Conservation (phyloP, 2,888 invertebrate genomes). For the Matsumyia berberina region DNA sequence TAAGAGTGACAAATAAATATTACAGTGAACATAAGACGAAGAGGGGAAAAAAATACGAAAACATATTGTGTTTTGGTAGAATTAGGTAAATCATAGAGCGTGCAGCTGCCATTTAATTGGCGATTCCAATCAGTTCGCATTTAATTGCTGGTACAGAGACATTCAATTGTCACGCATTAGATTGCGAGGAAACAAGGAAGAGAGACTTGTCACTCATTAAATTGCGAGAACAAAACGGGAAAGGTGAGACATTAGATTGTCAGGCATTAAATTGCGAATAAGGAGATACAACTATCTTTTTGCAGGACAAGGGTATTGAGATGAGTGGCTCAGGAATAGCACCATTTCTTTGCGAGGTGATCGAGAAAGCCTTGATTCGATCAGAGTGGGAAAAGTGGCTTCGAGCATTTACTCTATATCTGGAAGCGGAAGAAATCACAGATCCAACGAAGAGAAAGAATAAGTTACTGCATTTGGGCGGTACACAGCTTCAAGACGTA, state of each 20-base stretch:
- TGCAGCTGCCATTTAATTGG: too few species aligned
- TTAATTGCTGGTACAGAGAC: not conserved
- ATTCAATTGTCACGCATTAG: constrained; percentile 2
- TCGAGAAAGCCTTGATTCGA: constrained; percentile 19
- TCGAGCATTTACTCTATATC: constrained; percentile 46
- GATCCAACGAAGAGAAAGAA: constrained; percentile 50
- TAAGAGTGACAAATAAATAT: not conserved
- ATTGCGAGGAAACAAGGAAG: constrained; percentile 2
- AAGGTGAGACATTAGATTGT: constrained; percentile 11
- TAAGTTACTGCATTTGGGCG: constrained; percentile 65
- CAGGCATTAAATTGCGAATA: constrained; percentile 16
- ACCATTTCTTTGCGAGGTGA: constrained; percentile 24
- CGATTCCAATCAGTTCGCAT: not conserved
- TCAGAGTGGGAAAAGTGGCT: constrained; percentile 69
- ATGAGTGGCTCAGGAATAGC: constrained; percentile 29
- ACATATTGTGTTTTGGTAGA: too few species aligned
- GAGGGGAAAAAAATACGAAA: not conserved
- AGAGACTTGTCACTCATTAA: constrained; percentile 6
- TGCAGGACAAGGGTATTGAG: not conserved
- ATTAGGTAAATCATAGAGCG: too few species aligned
- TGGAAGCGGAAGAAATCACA: constrained; percentile 62
- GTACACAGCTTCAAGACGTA: constrained; percentile 61
- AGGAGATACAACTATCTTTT: not conserved
- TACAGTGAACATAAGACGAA: not conserved
- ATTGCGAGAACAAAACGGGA: constrained; percentile 14